phyloP scores from a whole-genome alignment of 2,888 invertebrate species.

The Nephrotoma guestfalica region DNA sequence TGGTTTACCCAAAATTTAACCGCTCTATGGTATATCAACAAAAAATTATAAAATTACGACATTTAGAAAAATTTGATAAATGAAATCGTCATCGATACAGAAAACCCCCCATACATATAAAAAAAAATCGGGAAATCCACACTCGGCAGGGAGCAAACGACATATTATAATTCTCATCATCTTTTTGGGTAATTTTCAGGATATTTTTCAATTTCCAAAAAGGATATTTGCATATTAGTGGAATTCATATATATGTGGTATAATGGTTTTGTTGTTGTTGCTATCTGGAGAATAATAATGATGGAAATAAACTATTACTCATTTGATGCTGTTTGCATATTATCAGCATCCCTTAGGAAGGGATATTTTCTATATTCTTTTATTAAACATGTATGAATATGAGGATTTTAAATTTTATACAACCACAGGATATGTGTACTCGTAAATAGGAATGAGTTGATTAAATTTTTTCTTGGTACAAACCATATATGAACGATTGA shows the following conservation, averaged over 20 bases:
- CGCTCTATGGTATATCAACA: neutral
- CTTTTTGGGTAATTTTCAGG: neutral
- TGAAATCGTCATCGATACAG: neutral
- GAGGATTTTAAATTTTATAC: neutral
- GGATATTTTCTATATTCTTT: neutral
- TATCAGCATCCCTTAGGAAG: neutral
- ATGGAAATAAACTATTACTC: neutral
- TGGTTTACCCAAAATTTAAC: neutral
- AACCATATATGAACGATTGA: neutral
- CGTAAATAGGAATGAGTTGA: neutral
- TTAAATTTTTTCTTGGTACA: neutral
- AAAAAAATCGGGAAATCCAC: neutral
- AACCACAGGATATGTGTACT: neutral
- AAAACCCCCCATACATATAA: neutral
- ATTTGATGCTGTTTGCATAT: neutral
- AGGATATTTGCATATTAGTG: neutral
- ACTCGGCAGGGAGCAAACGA: neutral
- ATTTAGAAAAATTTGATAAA: neutral
- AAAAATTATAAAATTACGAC: neutral
- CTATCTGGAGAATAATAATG: neutral
- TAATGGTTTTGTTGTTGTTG: neutral
- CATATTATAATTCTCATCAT: neutral
- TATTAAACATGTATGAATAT: neutral
- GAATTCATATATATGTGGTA: neutral
- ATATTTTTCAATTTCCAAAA: neutral